Conservation (phyloP, 2,888 invertebrate genomes). For the Eledona agricola region DNA sequence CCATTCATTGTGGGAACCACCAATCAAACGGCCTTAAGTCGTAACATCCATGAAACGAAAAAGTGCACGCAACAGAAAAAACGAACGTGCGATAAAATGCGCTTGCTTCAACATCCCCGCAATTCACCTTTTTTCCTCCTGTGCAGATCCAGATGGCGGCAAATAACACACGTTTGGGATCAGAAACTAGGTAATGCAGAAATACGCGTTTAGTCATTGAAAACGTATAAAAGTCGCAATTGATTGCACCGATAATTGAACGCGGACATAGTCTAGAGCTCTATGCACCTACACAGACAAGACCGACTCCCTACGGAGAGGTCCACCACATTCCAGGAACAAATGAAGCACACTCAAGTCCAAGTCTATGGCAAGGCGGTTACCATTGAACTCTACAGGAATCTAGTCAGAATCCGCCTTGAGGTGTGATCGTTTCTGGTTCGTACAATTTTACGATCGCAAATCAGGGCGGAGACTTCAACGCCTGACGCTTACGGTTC, state of each 20-base stretch:
- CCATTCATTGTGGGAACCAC: too few relatives aligned
- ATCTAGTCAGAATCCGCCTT: conserved; percentile 55
- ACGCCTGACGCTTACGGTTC: conserved; percentile 66
- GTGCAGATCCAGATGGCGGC: conserved; percentile 63
- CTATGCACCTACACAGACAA: conserved; percentile 60
- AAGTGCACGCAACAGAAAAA: too few relatives aligned
- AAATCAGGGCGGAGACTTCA: conserved; percentile 57
- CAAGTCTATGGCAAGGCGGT: conserved; percentile 48
- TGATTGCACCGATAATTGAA: conserved; percentile 43
- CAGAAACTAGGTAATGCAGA: conserved; percentile 61
- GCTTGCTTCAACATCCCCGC: conserved; percentile 1
- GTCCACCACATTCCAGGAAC: conserved; percentile 63
- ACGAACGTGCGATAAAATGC: too few relatives aligned
- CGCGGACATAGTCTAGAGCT: conserved; percentile 43
- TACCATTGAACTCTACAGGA: conserved; percentile 57
- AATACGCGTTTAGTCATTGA: conserved; percentile 56
- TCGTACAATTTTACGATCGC: conserved; percentile 49
- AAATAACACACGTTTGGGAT: conserved; percentile 62
- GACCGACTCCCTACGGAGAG: conserved; percentile 56
- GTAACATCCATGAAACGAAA: too few relatives aligned
- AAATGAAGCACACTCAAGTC: conserved; percentile 63
- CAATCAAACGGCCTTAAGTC: too few relatives aligned
- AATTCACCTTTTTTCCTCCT: conserved; percentile 73
- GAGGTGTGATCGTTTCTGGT: conserved; percentile 49
- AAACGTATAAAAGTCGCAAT: too few relatives aligned